Conservation (phyloP, 2,113 vertebrate genomes). For the Beaufortia kweichowensis region DNA sequence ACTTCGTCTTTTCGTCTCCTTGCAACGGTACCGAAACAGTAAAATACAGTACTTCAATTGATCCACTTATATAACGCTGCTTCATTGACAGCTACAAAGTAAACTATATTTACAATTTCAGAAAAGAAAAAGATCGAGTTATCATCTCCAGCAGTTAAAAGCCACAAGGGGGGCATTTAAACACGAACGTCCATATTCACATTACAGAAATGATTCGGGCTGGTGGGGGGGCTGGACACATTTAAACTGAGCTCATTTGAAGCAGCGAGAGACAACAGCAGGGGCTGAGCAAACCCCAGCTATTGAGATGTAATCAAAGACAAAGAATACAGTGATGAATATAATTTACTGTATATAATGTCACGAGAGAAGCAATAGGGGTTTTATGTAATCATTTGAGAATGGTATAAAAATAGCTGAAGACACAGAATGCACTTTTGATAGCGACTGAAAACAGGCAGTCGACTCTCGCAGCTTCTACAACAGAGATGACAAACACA, state of each 20-base stretch:
- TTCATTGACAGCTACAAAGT: too few species aligned
- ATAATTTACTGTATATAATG: background rate
- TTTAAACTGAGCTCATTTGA: slow-evolving; percentile 33
- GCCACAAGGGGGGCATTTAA: slow-evolving; percentile 48
- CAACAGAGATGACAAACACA: background rate
- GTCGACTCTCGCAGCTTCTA: background rate
- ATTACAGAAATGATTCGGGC: slow-evolving; percentile 54
- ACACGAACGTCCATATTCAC: slow-evolving; percentile 43
- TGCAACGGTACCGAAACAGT: too few species aligned
- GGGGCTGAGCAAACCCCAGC: background rate
- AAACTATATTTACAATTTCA: too few species aligned
- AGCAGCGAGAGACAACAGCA: slow-evolving; percentile 31
- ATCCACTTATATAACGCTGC: too few species aligned
- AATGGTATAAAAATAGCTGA: background rate
- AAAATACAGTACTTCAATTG: too few species aligned
- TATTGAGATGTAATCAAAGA: slow-evolving; percentile 36
- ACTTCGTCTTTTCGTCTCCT: too few species aligned
- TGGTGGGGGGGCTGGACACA: slow-evolving; percentile 31
- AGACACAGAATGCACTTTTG: background rate
- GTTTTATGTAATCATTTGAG: background rate
- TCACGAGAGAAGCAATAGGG: background rate
- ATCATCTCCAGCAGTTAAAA: background rate
- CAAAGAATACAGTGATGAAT: background rate
- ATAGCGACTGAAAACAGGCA: background rate
- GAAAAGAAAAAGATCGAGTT: background rate